Base-by-base conservation (phyloP, 2,113 vertebrate species). In the Fulmarus glacialis region DNA sequence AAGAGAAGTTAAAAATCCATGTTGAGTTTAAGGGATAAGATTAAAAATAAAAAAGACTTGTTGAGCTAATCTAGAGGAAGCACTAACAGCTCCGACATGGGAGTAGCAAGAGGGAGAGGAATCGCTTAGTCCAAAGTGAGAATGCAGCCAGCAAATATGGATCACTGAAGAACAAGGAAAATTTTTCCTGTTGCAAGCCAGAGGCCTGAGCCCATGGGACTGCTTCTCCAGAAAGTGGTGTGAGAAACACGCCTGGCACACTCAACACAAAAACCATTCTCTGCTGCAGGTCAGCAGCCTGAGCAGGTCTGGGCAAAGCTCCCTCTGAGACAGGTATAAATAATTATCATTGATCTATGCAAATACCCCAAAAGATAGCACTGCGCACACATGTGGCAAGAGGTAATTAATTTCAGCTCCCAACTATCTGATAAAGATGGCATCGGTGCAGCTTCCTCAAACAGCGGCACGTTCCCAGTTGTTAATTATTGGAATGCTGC, bases 381-480 rank as follows among this genome's bases (percentile, higher is more conserved):
- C 23, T 55, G 43, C 2, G 2, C 59, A 24, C 19, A 43, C 14
- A 14, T 6, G 6, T 30, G 15, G 40, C 40, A 63, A 68, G 38
- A 78, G 21, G 42, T 48, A 67, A 68, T 36, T 52, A 26, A 53
- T 68, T 67, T 77, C 53, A 58, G 48, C 50, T 77, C 43, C 30
- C 21, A 34, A 55, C 59, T 77, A 73, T 38, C 48, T 82, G 53
- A 68, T 34, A 40, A 38, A 58, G 30, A 13, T 64, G 72, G 43
- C 42, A 52, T 45, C 60, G 50, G 20, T 24, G 21, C 48, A 78
- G 21, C 15, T 30, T 68, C 43, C 55, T 55, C 80, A 45, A 48
- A 52, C 5, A 78, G 60, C 1, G 0, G 27, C 63, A 78, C 0
- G 0, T 52, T 72, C 42, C 85, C 4, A 1, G 53, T 43, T 56